A percentile compares a stretch with the other conserved stretches of the same genome.
phyloP scores from a whole-genome alignment of 1,140 invertebrate species.

The Agrypnia vestita region DNA sequence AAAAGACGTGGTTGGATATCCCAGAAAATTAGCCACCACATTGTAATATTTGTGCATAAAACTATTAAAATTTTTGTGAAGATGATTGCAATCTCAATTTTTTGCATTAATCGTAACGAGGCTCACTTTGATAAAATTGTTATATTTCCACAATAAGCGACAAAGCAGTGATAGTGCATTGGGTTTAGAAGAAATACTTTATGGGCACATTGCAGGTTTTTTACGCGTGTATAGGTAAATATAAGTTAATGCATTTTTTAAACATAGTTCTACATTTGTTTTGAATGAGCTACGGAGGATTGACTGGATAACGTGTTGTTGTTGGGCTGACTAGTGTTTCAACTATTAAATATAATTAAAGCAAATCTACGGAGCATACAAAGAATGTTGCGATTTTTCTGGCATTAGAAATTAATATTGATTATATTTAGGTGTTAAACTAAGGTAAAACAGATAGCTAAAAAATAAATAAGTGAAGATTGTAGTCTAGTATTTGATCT shows the following conservation, averaged over 20 bases:
- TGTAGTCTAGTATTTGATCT: conserved; percentile 58
- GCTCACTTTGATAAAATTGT: no score
- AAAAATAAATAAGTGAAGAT: conserved; percentile 51
- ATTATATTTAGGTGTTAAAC: conserved; percentile 48
- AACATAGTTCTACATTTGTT: conserved; percentile 39
- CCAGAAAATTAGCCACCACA: background rate
- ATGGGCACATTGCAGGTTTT: conserved; percentile 7
- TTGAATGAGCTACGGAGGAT: conserved; percentile 26
- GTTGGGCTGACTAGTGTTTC: conserved; percentile 43
- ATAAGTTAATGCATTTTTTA: conserved; percentile 41
- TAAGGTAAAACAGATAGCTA: conserved; percentile 53
- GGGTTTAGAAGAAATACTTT: conserved; percentile 1
- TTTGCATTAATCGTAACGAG: background rate
- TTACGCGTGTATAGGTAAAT: background rate
- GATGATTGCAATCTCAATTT: background rate
- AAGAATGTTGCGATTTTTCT: conserved; percentile 32
- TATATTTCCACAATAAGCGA: no score
- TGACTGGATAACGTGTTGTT: conserved; percentile 32
- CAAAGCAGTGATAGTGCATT: background rate
- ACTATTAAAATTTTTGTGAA: background rate
- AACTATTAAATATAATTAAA: conserved; percentile 47
- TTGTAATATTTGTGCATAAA: conserved; percentile 4
- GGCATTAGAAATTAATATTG: conserved; percentile 54
- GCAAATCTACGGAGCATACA: conserved; percentile 29
- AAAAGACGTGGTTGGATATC: no score